A percentile compares a stretch with the other conserved stretches of the same genome.
Conservation (phyloP, 2,113 vertebrate species). For the Alaudala cheleensis region DNA sequence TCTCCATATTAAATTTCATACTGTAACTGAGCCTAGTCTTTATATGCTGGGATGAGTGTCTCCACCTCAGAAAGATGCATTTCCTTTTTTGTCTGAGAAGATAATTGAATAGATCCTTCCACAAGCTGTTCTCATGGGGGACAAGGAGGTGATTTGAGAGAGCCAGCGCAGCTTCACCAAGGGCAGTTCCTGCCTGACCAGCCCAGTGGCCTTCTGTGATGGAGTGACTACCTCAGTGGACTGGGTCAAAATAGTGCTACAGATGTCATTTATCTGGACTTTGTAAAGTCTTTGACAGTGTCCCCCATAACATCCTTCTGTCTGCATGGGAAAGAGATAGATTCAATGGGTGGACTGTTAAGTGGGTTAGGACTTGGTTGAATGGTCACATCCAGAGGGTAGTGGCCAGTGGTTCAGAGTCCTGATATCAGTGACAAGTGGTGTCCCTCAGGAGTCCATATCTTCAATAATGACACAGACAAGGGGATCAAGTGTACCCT, state of each 20-base stretch:
- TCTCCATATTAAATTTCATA: accelerated
- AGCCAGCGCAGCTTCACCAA: not conserved
- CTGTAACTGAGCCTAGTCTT: not conserved
- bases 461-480: not conserved
- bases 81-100: not conserved
- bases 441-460: not conserved
- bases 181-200: not conserved
- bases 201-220: not conserved
- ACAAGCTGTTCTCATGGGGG: not conserved
- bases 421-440: accelerated
- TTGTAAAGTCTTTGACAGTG: accelerated
- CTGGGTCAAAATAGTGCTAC: too few species aligned
- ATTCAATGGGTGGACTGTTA: not conserved
- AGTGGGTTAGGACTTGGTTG: not conserved
- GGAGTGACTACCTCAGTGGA: too few species aligned
- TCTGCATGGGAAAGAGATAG: not conserved
- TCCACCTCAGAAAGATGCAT: not conserved
- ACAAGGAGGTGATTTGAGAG: not conserved
- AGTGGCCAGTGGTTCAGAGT: not conserved
- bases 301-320: not conserved
- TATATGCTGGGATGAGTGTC: not conserved
- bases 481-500: accelerated
- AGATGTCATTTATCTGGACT: not conserved
- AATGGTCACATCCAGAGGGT: not conserved
- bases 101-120: not conserved